A percentile compares a stretch with the other conserved stretches of the same genome.
These are phyloP conservation scores for Noctua comes DNA, from an alignment of 2,888 invertebrate genomes.

Conservation along the genomic window DNA sequence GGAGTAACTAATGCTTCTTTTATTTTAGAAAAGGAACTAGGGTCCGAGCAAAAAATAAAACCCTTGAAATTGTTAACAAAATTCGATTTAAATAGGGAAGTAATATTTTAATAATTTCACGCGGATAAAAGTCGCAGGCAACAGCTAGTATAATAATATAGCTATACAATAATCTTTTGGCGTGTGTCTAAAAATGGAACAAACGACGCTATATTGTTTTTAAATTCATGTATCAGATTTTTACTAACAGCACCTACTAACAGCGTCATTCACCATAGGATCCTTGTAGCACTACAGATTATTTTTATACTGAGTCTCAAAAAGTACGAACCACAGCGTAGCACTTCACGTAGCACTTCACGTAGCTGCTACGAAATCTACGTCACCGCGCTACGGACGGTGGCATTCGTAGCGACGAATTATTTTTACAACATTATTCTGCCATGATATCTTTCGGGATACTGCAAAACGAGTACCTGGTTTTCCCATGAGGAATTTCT, in stretches of 20 bases:
- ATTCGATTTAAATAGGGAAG: too few relatives aligned
- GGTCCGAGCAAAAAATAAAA: too few relatives aligned
- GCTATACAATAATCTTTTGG: background rate
- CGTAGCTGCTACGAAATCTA: conserved; percentile 51
- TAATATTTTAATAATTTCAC: too few relatives aligned
- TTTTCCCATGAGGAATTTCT: background rate
- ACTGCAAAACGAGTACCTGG: background rate
- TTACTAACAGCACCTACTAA: background rate
- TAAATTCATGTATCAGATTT: background rate
- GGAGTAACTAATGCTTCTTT: too few relatives aligned
- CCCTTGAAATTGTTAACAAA: too few relatives aligned
- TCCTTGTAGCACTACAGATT: background rate
- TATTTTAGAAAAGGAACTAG: too few relatives aligned
- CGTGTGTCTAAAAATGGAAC: background rate
- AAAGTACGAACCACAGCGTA: conserved; percentile 33
- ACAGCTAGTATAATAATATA: too few relatives aligned
- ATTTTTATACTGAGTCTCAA: background rate
- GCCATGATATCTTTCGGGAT: too few relatives aligned
- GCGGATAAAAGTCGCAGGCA: too few relatives aligned
- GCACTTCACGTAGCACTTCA: conserved; percentile 34
- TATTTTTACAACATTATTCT: conserved; percentile 10
- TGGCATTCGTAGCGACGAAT: conserved; percentile 26
- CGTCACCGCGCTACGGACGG: conserved; percentile 28
- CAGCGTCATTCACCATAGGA: background rate
- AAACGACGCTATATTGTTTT: background rate